Conservation (phyloP, 2,888 invertebrate species). For the Tinea trinotella region DNA sequence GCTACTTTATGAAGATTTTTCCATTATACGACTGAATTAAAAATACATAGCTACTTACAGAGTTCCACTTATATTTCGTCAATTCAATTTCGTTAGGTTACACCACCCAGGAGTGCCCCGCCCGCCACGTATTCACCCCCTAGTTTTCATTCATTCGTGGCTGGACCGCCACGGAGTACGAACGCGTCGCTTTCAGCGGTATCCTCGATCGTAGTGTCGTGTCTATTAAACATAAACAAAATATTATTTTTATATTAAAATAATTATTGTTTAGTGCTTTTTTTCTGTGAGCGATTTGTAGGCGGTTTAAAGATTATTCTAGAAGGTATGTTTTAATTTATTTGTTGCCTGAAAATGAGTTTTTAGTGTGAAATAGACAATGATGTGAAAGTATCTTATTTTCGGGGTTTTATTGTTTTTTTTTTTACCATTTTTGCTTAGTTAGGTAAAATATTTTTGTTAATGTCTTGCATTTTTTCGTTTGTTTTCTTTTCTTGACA, state of each 20-base stretch:
- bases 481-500: too few relatives aligned
- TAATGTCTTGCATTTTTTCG: background rate
- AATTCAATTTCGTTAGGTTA: constrained; percentile 35
- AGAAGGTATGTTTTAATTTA: too few relatives aligned
- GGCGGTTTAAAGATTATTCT: too few relatives aligned
- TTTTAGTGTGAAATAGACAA: too few relatives aligned
- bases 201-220: constrained; percentile 30
- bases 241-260: background rate
- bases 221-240: constrained; percentile 45
- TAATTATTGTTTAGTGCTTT: too few relatives aligned
- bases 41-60: constrained; percentile 20
- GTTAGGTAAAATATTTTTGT: background rate
- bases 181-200: constrained; percentile 26
- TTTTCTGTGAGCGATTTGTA: too few relatives aligned
- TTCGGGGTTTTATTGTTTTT: too few relatives aligned
- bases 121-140: constrained; percentile 43
- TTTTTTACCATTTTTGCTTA: too few relatives aligned
- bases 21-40: constrained; percentile 35
- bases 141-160: constrained; percentile 57
- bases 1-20: too few relatives aligned
- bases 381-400: too few relatives aligned
- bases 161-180: constrained; percentile 33
- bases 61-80: constrained; percentile 21
- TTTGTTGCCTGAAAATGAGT: too few relatives aligned
- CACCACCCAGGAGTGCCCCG: constrained; percentile 41